Percentiles rank a stretch among this genome's conserved stretches.
These are phyloP conservation scores for Hybognathus amarus DNA, from an alignment of 2,797 vertebrate genomes.

Conservation along the genomic window DNA sequence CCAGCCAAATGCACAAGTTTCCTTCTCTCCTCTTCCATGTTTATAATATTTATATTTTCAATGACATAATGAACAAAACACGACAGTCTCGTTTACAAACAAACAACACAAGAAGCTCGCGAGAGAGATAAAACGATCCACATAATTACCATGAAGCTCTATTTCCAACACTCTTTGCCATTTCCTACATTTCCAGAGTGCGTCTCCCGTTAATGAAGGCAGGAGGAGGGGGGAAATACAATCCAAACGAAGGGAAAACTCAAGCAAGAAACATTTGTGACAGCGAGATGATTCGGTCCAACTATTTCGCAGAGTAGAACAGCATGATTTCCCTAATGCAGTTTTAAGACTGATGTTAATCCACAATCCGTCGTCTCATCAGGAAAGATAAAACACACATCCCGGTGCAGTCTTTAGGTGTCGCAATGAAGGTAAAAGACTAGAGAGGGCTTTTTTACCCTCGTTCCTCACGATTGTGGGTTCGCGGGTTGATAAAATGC, in stretches of 20 bases:
- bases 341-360: constrained; percentile 84
- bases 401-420: constrained; percentile 73
- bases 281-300: constrained; percentile 79
- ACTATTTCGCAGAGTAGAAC: constrained; percentile 77
- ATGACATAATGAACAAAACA: constrained; percentile 37
- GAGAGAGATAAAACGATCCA: constrained; percentile 18
- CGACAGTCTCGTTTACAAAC: constrained; percentile 16
- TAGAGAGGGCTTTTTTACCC: constrained; percentile 62
- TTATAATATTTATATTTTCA: neutral
- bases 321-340: constrained; percentile 76
- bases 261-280: constrained; percentile 65
- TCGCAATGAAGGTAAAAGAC: constrained; percentile 60
- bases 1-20: constrained; percentile 41
- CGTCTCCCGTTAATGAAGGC: constrained; percentile 59
- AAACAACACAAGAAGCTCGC: constrained; percentile 23
- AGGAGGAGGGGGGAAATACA: constrained; percentile 60
- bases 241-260: constrained; percentile 60
- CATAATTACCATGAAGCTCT: constrained; percentile 72
- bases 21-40: neutral
- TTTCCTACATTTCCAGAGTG: constrained; percentile 70
- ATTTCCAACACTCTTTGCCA: constrained; percentile 67
- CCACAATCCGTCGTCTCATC: constrained; percentile 80
- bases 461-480: constrained; percentile 81
- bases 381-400: constrained; percentile 64
- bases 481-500: constrained; percentile 82